Conservation (phyloP, 2,888 invertebrate genomes). For the Baronia brevicornis region DNA sequence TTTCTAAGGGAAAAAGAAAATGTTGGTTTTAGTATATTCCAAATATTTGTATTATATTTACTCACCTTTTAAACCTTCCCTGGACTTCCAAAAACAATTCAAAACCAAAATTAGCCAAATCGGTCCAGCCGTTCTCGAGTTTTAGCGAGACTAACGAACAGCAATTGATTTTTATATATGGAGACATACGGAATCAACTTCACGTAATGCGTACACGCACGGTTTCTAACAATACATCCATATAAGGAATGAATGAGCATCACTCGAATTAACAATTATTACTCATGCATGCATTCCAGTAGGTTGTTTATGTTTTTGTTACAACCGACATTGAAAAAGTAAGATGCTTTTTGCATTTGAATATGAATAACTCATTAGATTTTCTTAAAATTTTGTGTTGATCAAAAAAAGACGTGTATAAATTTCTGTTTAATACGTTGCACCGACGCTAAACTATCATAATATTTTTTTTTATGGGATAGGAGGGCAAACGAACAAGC, state of each 20-base stretch:
- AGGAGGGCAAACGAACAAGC: too few species aligned
- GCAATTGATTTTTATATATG: too few species aligned
- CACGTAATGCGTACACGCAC: constrained; percentile 1
- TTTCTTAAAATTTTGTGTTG: not conserved
- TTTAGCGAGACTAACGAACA: too few species aligned
- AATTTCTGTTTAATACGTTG: not conserved
- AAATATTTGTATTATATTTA: too few species aligned
- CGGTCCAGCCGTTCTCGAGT: too few species aligned
- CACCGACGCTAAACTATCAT: too few species aligned
- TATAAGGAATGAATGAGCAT: constrained; percentile 30
- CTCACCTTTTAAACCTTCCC: too few species aligned
- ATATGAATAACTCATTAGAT: constrained; percentile 6
- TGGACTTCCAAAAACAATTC: too few species aligned
- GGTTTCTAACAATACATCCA: constrained; percentile 29
- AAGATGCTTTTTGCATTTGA: constrained; percentile 2
- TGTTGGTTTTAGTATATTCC: too few species aligned
- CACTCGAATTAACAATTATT: constrained; percentile 25
- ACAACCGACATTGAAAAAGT: constrained; percentile 17
- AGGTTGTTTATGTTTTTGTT: constrained; percentile 27
- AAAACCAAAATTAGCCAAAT: too few species aligned
- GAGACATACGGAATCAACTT: constrained; percentile 14
- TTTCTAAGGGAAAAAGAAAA: too few species aligned
- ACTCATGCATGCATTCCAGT: constrained; percentile 33
- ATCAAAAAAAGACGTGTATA: not conserved
- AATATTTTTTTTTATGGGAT: too few species aligned